Conservation (phyloP, 2,888 invertebrate species). For the Seira ritae region DNA sequence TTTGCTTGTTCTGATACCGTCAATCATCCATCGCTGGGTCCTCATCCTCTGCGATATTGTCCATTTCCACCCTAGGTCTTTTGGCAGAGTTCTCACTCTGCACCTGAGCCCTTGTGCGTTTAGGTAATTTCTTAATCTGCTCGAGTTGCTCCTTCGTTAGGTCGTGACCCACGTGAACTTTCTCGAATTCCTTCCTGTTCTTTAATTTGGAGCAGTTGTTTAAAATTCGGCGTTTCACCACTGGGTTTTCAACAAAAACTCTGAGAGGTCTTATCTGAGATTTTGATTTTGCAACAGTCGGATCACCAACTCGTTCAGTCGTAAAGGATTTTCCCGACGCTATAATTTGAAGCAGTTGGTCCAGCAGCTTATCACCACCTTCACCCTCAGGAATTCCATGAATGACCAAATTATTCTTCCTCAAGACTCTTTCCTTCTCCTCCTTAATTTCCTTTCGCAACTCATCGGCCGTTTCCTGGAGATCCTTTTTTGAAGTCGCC, state of each 20-base stretch:
- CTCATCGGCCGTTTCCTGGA: neutral
- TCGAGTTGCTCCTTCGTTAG: neutral
- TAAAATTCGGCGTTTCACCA: neutral
- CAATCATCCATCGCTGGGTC: neutral
- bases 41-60: conserved; percentile 11
- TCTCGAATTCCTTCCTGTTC: neutral
- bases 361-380: neutral
- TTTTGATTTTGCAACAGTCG: no score
- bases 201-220: neutral
- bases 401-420: neutral
- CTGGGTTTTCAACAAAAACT: neutral
- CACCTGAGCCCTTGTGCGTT: no score
- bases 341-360: neutral
- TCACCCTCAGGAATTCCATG: neutral
- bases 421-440: neutral
- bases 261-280: conserved; percentile 2
- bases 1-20: no score
- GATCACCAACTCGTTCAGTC: no score
- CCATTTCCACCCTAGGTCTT: neutral
- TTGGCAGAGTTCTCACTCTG: no score
- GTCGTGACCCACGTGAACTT: conserved; percentile 4
- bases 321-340: neutral
- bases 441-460: neutral
- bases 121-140: neutral
- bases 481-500: no score